Evolutionary conservation across 2,113 vertebrate genomes (phyloP), one percentile per base, ranked within the genome.

Genomic region (Pseudorhombus dupliciocellatus): DNA sequence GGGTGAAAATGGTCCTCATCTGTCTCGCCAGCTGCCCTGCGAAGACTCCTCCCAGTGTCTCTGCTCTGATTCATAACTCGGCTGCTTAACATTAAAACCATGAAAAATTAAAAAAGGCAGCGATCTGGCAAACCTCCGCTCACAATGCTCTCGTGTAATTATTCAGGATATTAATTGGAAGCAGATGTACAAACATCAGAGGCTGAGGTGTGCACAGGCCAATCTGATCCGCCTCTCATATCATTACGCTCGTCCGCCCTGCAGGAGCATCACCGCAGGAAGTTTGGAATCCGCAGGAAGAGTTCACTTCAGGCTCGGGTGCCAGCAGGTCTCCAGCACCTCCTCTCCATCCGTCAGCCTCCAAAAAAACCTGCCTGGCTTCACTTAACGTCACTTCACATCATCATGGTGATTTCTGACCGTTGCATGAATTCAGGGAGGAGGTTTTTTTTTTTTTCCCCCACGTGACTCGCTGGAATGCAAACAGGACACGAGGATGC

Each of bases 371-470:
- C 59, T 66, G 58, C 73, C 63, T 31, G 1, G 63, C 63, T 56
- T 66, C 78, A 78, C 81, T 86, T 74, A 74, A 83, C 22, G 72
- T 83, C 84, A 78, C 60, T 61, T 85, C 73, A 26, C 69, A 81
- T 87, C 74, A 77, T 54, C 73, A 21, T 7, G 24, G 5, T 34
- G 52, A 61, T 63, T 64, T 1, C 53, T 66, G 74, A 79, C 58
- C 2, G 21, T 25, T 55, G 26, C 61, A 58, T 28, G 34, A 63
- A 63, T 54, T 57, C 40, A 6, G 26, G 30, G 34, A 59, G 64
- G 11, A 28, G 20, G 31, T n/a, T 3, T 63, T 31, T 11, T 30
- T 54, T 56, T 51, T 7, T 10, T 48, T 22, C 46, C 48, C 28
- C 28, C 5, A 9, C 7, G 25, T 6, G 55, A 40, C 31, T 34